Percentiles rank a stretch among this genome's conserved stretches.
phyloP scores from a whole-genome alignment of 2,888 invertebrate species.

The Rhimphoctona megacephalus region DNA sequence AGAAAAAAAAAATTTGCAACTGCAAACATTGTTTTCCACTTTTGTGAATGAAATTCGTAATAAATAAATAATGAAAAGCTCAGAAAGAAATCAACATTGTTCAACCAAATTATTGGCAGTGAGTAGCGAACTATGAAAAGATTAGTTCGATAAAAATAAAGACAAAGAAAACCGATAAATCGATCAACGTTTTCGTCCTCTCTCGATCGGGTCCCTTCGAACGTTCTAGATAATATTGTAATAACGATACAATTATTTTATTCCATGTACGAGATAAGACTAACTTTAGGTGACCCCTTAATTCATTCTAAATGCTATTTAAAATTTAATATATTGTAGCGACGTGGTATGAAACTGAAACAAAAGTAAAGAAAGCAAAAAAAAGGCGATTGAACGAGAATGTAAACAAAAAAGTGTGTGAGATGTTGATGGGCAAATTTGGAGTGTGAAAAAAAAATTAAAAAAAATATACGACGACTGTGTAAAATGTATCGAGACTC shows the following conservation, averaged over 20 bases:
- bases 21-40: too few species aligned
- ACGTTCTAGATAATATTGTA: constrained; percentile 63
- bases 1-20: too few species aligned
- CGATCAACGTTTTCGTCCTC: constrained; percentile 1
- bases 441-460: constrained; percentile 27
- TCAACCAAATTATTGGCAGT: background rate
- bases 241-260: constrained; percentile 69
- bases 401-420: constrained; percentile 31
- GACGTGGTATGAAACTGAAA: constrained; percentile 71
- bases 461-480: constrained; percentile 36
- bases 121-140: background rate
- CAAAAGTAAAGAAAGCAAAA: background rate
- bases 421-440: background rate
- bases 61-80: background rate
- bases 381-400: constrained; percentile 42
- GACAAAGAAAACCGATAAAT: background rate
- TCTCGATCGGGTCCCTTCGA: constrained; percentile 61
- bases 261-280: constrained; percentile 68
- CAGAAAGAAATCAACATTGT: background rate
- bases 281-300: constrained; percentile 70
- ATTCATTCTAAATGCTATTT: constrained; percentile 73
- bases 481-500: constrained; percentile 51
- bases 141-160: background rate
- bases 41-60: too few species aligned
- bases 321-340: constrained; percentile 74